Evolutionary conservation across 1,140 invertebrate species (phyloP), one percentile per base, ranked within the genome.

Genomic region (Trichonephila clavata): DNA sequence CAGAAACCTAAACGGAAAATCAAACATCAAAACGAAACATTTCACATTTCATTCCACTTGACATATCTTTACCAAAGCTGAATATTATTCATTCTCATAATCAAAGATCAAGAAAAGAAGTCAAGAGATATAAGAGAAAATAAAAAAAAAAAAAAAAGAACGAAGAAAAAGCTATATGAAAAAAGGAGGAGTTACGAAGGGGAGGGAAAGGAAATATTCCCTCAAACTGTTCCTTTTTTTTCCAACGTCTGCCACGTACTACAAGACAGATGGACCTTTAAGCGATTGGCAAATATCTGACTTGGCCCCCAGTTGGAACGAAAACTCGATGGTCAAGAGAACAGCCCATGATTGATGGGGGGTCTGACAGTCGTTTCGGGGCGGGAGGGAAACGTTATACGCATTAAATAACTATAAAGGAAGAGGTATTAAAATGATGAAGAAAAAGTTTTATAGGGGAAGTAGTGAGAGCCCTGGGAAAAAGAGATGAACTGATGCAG

Each of bases 211-310:
- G 27, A 43, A 39, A 20, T 43, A 60, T 61, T 68, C 43, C 86
- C 86, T 57, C 39, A 27, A 32, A 61, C 61, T 24, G 71, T 24
- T 16, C 60, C 86, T 50, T 21, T 43, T 57, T 57, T 16, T 89
- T 71, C 71, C 50, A 71, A 21, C 87, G 39, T 89, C 87, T 77
- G 43, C 63, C 84, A 86, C 27, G 61, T n/a, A 43, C 32, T 71
- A 61, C 65, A 83, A 91, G 89, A 91, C 89, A 91, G 89, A 91
- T 91, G 89, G 89, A 60, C 43, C 71, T 91, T 91, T 91, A 91
- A 91, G 89, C 89, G 89, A 91, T 91, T 71, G 89, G 89, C 89
- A 91, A 91, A 91, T 91, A 91, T 80, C 68, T 81, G 50, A 91
- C 71, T 80, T 80, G 89, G 68, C 43, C 14, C 59, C 59, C 83